Evolutionary conservation across 1,140 invertebrate genomes (phyloP), one percentile per base, ranked within the genome.

Genomic region (Meloidogyne floridensis): DNA sequence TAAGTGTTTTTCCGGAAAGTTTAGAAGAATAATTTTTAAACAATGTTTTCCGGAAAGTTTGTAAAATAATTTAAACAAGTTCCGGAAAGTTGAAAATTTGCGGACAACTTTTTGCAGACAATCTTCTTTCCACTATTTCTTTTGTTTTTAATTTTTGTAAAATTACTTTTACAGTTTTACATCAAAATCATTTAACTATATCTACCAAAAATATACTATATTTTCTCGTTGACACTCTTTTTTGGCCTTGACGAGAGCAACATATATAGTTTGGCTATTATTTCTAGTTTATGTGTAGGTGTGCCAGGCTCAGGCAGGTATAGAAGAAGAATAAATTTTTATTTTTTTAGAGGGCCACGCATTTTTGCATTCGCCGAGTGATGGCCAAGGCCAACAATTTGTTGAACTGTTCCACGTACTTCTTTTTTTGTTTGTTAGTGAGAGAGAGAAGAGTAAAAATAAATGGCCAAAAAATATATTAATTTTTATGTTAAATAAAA

Each of bases 181-280:
- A 47, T 47, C 7, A 47, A 47, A 47, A 47, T 47, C 47, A 47
- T 8, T n/a, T 2, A n/a, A n/a, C 59, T 6, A 5, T n/a, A 7
- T 65, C 2, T n/a, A n/a, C n/a, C 7, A 65, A n/a, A 7, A 65
- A n/a, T n/a, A 65, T 11, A 15, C 32, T 11, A 56, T 11, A 59
- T n/a, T 65, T n/a, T 65, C n/a, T 8, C 59, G 59, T 65, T 65
- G 15, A 65, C 59, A 65, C n/a, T 65, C 59, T 65, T 65, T 65
- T 65, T 65, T 65, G 59, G 59, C 59, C 59, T 65, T 65, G 59
- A 65, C 59, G 59, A 65, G 59, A 65, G 59, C 15, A 65, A 65
- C 59, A 32, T 32, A 32, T 32, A 32, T 32, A 65, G 56, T 65
- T 65, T 65, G 59, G 59, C 59, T 65, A 65, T 65, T 65, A 65